phyloP scores from a whole-genome alignment of 64 coral and sea anemone genomes.

The Montipora efflorescens region DNA sequence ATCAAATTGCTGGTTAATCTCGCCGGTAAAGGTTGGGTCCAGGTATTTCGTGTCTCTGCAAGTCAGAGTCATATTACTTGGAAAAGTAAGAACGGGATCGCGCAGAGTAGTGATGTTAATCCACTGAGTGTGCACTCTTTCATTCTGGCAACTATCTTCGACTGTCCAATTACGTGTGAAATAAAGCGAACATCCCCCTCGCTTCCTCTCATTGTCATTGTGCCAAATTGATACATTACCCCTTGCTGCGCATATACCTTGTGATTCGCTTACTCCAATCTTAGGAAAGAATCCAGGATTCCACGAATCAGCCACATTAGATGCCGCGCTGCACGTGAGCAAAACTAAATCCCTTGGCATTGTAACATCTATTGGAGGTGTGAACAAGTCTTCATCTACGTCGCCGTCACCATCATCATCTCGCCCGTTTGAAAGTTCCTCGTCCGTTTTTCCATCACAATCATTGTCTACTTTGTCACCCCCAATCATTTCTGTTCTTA shows the following conservation, averaged over 20 bases:
- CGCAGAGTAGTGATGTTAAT: background rate
- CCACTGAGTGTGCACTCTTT: background rate
- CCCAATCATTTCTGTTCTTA: background rate
- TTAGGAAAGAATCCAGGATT: background rate
- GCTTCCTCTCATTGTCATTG: background rate
- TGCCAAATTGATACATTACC: background rate
- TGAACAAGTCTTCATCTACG: conserved; percentile 37
- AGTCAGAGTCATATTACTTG: background rate
- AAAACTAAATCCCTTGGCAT: conserved; percentile 33
- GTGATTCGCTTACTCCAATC: background rate
- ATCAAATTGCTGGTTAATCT: background rate
- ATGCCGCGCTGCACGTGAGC: background rate
- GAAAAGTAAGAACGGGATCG: conserved; percentile 17
- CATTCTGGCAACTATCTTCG: conserved; percentile 35
- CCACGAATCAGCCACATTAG: background rate
- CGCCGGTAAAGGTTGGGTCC: background rate
- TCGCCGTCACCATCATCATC: conserved; percentile 54
- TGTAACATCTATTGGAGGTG: background rate
- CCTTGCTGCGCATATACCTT: conserved; percentile 14
- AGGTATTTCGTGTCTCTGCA: conserved; percentile 35
- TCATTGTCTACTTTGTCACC: conserved; percentile 69
- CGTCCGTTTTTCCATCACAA: conserved; percentile 58
- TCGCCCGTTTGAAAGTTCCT: conserved; percentile 43
- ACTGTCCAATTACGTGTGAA: conserved; percentile 30
- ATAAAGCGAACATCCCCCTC: too few relatives aligned